Evolutionary conservation across 1,140 invertebrate genomes (phyloP).

Genomic region (Limonius californicus): DNA sequence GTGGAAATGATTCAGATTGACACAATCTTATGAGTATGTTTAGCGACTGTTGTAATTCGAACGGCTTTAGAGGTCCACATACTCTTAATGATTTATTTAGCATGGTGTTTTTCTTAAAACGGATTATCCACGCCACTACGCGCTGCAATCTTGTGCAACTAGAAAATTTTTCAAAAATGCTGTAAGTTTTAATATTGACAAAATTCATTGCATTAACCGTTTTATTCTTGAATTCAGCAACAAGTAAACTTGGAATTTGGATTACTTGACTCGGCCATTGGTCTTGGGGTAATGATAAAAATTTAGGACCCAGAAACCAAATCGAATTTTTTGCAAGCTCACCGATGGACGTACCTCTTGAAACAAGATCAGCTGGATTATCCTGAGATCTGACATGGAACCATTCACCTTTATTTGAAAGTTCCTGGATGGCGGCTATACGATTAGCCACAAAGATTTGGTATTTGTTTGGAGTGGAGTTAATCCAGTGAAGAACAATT

Average conservation of each 20-base stretch:
- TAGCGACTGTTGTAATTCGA: not conserved
- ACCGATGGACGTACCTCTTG: conserved; percentile 25
- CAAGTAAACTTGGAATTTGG: not conserved
- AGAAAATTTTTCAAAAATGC: conserved; percentile 3
- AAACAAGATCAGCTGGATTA: conserved; percentile 37
- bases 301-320: conserved; percentile 42
- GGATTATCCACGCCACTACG: not conserved
- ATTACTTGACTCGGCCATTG: not conserved
- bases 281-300: not conserved
- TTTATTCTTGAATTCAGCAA: not conserved
- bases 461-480: conserved; percentile 33
- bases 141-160: not conserved
- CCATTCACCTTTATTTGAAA: conserved; percentile 26
- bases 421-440: conserved; percentile 39
- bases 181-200: not conserved
- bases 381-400: conserved; percentile 29
- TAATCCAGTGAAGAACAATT: conserved; percentile 45
- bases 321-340: conserved; percentile 31
- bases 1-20: not conserved
- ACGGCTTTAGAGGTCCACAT: not conserved
- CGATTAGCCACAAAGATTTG: conserved; percentile 45
- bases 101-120: not conserved
- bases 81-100: not conserved
- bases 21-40: not conserved
- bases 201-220: not conserved